Percentiles rank a stretch among this genome's conserved stretches.
phyloP scores from a whole-genome alignment of 1,140 invertebrate genomes.

The Euwallacea similis region DNA sequence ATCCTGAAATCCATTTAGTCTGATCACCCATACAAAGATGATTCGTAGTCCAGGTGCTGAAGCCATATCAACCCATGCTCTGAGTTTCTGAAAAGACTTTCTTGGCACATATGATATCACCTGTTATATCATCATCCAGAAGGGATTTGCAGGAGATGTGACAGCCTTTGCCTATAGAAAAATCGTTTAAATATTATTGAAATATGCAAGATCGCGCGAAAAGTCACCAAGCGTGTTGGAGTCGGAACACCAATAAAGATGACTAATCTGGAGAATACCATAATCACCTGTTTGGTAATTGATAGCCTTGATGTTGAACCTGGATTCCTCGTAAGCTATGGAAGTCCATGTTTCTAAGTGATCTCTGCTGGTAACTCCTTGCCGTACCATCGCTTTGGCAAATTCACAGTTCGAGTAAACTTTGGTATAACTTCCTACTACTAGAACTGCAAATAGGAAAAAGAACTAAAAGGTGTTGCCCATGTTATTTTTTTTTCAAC shows the following conservation, averaged over 20 bases:
- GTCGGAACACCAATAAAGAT: constrained; percentile 39
- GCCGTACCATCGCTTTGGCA: constrained; percentile 10
- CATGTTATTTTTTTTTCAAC: too few species aligned
- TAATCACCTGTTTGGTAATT: constrained; percentile 33
- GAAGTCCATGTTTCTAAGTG: constrained; percentile 37
- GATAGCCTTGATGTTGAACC: constrained; percentile 35
- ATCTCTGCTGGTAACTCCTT: constrained; percentile 8
- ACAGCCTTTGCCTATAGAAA: constrained; percentile 33
- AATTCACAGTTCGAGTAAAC: constrained; percentile 35
- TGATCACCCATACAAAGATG: constrained; percentile 29
- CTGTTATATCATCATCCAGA: constrained; percentile 24
- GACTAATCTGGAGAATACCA: constrained; percentile 42
- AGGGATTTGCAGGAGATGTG: constrained; percentile 31
- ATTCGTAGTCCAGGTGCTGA: constrained; percentile 35
- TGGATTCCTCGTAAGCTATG: constrained; percentile 39
- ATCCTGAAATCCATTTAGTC: constrained; percentile 21
- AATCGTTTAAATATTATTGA: neutral
- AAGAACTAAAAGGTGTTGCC: too few species aligned
- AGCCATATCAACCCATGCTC: constrained; percentile 17
- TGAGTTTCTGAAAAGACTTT: constrained; percentile 21
- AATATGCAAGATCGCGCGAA: neutral
- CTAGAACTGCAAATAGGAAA: too few species aligned
- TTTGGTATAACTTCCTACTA: constrained; percentile 7
- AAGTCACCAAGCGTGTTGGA: constrained; percentile 24
- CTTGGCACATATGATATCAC: constrained; percentile 30